Evolutionary conservation across 2,888 invertebrate species (phyloP), one percentile per base, ranked within the genome.

Genomic region (Odontocerum albicorne): DNA sequence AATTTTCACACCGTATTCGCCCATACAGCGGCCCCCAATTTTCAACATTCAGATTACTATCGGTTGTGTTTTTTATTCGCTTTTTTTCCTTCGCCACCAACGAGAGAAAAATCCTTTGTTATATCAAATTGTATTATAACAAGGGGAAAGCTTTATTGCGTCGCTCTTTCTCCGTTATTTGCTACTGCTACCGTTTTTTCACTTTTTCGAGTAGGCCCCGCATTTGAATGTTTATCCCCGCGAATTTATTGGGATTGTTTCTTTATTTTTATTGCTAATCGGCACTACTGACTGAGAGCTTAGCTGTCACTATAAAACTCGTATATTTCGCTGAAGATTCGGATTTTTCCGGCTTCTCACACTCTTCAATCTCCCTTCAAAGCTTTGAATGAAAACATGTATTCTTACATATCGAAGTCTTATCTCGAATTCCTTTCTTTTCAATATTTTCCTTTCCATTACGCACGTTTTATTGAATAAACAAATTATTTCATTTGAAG

Each of bases 31-130:
- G 49, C 49, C 27, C 51, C 43, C 55, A 46, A 52, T 51, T 55
- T 52, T 55, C 38, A 42, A 43, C 32, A 13, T 49, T 15, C 32
- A 52, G 58, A 55, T 55, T 59, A 59, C 55, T 55, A 59, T 52
- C 59, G 55, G 45, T 22, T 39, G 49, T 49, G 59, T 59, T 59
- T 59, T 59, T 59, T 55, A 51, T 59, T 39, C 45, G 40, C 38
- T 44, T 47, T 51, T 58, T 50, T 54, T 19, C 36, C 33, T 10
- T 20, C 20, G 31, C 43, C 39, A n/a, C 22, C 21, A 31, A 4
- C 17, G 35, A 32, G 31, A 19, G 22, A 39, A 51, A 39, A 40
- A 13, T 27, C 50, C 27, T 42, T 56, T 56, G 47, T 49, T 44
- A 47, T 44, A 22, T 49, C 32, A 38, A 44, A 57, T 57, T 39